Conservation (phyloP, 2,888 invertebrate genomes). For the Stenoptilia bipunctidactyla region DNA sequence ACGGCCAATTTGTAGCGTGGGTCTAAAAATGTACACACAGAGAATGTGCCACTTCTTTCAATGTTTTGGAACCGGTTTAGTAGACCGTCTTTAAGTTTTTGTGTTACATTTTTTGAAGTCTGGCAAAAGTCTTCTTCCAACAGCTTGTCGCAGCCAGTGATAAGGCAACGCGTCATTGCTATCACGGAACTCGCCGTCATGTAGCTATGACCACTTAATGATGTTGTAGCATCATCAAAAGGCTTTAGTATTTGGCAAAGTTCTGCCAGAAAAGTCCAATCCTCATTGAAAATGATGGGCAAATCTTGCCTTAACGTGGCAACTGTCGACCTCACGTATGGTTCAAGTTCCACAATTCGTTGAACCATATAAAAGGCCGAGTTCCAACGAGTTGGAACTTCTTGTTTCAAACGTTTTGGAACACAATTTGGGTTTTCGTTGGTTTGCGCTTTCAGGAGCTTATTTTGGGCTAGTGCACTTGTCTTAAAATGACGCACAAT, state of each 20-base stretch:
- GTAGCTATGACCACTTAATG: conserved; percentile 19
- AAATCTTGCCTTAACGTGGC: too few relatives aligned
- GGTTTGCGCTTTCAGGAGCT: conserved; percentile 8
- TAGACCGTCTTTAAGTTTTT: conserved; percentile 10
- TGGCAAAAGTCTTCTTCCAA: neutral
- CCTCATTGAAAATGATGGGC: too few relatives aligned
- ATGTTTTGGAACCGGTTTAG: conserved; percentile 13
- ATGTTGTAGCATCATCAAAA: conserved; percentile 16
- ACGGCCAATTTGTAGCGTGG: conserved; percentile 13
- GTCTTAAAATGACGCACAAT: conserved; percentile 14
- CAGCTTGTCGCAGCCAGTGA: neutral
- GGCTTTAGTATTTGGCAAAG: conserved; percentile 13
- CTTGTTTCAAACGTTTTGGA: conserved; percentile 16
- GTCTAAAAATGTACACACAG: conserved; percentile 16
- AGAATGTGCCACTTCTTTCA: conserved; percentile 16
- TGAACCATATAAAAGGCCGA: conserved; percentile 18
- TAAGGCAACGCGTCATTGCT: conserved; percentile 17
- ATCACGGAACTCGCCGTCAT: conserved; percentile 18
- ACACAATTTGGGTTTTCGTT: conserved; percentile 3
- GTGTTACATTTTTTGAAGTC: neutral
- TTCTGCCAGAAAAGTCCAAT: conserved; percentile 9
- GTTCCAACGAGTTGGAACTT: conserved; percentile 21
- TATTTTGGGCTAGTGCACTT: conserved; percentile 12
- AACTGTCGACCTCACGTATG: neutral
- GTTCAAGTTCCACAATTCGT: conserved; percentile 4